Evolutionary conservation across 2,797 vertebrate genomes (phyloP).

Genomic region (Sebastes dallii): DNA sequence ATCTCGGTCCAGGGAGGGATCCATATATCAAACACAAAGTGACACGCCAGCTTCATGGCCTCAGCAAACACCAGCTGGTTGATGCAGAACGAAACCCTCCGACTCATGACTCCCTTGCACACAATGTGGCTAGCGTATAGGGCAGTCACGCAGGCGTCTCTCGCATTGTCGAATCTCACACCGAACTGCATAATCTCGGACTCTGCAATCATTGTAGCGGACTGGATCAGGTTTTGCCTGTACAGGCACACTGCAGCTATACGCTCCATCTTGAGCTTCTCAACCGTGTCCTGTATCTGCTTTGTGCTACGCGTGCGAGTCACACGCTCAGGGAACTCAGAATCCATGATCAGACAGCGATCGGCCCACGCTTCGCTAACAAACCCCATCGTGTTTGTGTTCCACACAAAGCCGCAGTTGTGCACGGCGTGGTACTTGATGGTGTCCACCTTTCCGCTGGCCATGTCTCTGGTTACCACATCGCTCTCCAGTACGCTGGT

Average conservation of each 20-base stretch:
- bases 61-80: constrained; percentile 14
- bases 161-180: neutral
- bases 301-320: neutral
- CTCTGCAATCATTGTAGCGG: neutral
- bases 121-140: neutral
- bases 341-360: constrained; percentile 3
- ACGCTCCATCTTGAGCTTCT: neutral
- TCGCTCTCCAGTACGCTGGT: neutral
- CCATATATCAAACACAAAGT: constrained; percentile 26
- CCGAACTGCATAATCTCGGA: constrained; percentile 4
- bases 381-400: constrained; percentile 18
- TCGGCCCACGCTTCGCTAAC: constrained; percentile 16
- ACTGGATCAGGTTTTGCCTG: constrained; percentile 25
- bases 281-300: neutral
- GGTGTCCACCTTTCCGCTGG: neutral
- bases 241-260: neutral
- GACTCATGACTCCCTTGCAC: neutral
- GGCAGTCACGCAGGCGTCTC: neutral
- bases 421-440: neutral
- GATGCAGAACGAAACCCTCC: neutral
- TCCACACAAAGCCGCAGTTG: constrained; percentile 31
- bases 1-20: constrained; percentile 3
- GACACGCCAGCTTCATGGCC: constrained; percentile 18
- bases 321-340: neutral
- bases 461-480: neutral